phyloP scores from a whole-genome alignment of 2,797 vertebrate genomes.

The Lithobates sylvaticus region DNA sequence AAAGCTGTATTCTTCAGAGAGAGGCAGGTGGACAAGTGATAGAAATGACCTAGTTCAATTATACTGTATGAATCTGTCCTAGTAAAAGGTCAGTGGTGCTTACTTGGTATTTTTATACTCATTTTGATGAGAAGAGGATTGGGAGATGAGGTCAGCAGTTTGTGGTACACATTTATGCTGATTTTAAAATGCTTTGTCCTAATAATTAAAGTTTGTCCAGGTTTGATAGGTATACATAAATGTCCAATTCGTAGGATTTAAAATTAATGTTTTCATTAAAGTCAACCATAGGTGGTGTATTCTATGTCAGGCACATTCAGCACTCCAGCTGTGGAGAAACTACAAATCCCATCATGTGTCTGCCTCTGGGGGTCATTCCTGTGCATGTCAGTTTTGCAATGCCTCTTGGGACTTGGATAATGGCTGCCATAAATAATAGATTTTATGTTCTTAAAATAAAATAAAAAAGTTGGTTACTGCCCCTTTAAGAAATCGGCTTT shows the following conservation, averaged over 20 bases:
- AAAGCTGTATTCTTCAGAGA: constrained; percentile 10
- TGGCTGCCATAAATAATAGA: no score
- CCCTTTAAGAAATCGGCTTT: no score
- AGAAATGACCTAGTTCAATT: constrained; percentile 15
- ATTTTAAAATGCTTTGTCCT: background rate
- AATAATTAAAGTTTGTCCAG: background rate
- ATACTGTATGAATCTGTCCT: background rate
- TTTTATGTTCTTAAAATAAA: no score
- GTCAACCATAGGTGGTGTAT: no score
- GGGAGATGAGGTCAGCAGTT: background rate
- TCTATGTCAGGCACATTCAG: no score
- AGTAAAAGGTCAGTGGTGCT: constrained; percentile 4
- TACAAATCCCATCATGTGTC: no score
- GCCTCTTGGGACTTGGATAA: no score
- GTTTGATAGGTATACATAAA: background rate
- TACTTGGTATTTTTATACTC: background rate
- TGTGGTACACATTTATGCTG: background rate
- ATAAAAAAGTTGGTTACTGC: no score
- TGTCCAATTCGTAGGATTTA: background rate
- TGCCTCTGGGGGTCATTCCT: no score
- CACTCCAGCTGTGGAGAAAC: no score
- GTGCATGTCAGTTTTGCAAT: no score
- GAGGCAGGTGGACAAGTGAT: constrained; percentile 21
- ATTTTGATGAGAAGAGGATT: background rate
- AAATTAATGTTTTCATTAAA: no score